These are phyloP conservation scores for Colaptes auratus DNA, from an alignment of 2,113 vertebrate species.

Conservation along the genomic window DNA sequence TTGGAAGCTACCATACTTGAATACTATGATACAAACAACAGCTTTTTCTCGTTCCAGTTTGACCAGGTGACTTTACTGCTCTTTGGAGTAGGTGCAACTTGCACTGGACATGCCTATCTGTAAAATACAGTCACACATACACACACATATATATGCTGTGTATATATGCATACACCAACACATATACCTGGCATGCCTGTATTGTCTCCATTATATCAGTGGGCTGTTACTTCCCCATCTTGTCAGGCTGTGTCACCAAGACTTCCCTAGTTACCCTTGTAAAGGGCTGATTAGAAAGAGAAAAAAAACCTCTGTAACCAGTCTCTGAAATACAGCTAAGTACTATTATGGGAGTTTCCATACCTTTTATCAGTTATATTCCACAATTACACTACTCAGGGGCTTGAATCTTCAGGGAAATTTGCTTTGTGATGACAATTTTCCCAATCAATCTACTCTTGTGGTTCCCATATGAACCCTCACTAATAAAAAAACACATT, in stretches of 20 bases:
- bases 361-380: neutral
- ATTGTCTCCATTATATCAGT: neutral
- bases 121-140: fast-evolving
- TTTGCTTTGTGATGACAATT: neutral
- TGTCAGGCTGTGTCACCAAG: neutral
- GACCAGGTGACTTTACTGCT: neutral
- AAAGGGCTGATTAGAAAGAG: neutral
- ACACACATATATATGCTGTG: too few relatives aligned
- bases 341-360: neutral
- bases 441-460: neutral
- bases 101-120: neutral
- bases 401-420: neutral
- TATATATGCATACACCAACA: too few relatives aligned
- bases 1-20: neutral
- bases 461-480: neutral
- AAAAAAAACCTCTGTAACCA: neutral
- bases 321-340: neutral
- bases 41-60: neutral
- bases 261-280: neutral
- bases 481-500: neutral
- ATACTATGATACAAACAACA: neutral
- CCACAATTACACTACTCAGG: neutral
- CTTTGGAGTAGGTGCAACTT: neutral
- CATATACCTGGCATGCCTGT: fast-evolving
- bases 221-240: neutral